Evolutionary conservation across 2,888 invertebrate genomes (phyloP).

Genomic region (Lacanobia wlatinum): DNA sequence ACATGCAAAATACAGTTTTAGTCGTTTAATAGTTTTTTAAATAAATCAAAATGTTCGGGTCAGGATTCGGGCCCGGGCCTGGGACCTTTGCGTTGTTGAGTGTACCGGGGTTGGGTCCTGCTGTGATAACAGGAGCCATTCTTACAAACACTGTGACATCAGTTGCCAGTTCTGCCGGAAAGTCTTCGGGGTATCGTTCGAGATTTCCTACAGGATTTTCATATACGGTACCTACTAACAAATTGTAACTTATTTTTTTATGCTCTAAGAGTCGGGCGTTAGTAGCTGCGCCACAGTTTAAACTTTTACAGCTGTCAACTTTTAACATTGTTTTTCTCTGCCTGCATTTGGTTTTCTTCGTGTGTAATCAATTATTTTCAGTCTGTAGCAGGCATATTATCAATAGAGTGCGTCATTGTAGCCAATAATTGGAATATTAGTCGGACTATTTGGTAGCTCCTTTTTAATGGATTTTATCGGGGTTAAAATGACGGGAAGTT

Average conservation of each 20-base stretch:
- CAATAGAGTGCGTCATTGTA: too few relatives aligned
- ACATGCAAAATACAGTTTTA: conserved; percentile 35
- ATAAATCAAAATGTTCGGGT: conserved; percentile 65
- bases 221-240: conserved; percentile 24
- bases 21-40: conserved; percentile 19
- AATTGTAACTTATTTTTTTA: not conserved
- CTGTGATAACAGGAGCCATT: conserved; percentile 68
- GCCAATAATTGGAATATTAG: not conserved
- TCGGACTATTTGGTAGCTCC: not conserved
- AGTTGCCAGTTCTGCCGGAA: conserved; percentile 63
- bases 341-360: not conserved
- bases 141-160: conserved; percentile 64
- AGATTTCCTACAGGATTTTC: conserved; percentile 34
- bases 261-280: too few relatives aligned
- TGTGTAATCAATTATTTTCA: too few relatives aligned
- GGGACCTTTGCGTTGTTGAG: conserved; percentile 67
- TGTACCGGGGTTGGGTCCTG: conserved; percentile 74
- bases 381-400: not conserved
- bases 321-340: not conserved
- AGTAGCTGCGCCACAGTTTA: too few relatives aligned
- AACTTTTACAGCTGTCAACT: too few relatives aligned
- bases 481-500: too few relatives aligned
- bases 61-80: conserved; percentile 68
- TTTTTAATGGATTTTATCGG: not conserved
- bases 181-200: conserved; percentile 17